These are phyloP conservation scores for Allacma fusca DNA, from an alignment of 2,888 invertebrate genomes.

Conservation along the genomic window DNA sequence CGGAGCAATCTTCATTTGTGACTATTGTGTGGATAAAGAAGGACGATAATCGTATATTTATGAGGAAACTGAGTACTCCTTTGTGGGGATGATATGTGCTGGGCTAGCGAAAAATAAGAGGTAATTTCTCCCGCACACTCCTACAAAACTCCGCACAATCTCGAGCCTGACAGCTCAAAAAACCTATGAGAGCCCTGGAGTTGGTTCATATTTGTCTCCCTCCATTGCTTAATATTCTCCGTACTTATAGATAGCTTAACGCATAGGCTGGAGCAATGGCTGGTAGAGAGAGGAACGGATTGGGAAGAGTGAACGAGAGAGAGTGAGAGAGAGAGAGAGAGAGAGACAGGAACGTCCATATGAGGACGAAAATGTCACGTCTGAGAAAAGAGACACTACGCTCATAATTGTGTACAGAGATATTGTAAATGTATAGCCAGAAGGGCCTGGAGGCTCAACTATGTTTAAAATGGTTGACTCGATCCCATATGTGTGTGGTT, in stretches of 20 bases:
- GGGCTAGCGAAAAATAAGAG: background rate
- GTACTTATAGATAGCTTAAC: no score
- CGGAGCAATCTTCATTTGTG: background rate
- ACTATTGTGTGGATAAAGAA: background rate
- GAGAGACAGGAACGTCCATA: background rate
- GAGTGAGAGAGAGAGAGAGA: background rate
- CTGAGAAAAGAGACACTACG: background rate
- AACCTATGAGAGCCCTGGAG: no score
- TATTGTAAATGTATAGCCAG: background rate
- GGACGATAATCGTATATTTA: constrained; percentile 16
- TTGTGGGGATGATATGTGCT: constrained; percentile 9
- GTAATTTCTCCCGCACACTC: background rate
- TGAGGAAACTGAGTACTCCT: background rate
- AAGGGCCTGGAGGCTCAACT: background rate
- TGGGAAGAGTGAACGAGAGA: no score
- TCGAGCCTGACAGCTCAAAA: background rate
- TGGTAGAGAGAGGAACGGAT: no score
- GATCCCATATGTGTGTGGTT: no score
- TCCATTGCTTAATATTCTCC: no score
- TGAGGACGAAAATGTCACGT: background rate
- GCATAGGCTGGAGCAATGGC: no score
- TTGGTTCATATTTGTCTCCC: no score
- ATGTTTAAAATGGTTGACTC: background rate
- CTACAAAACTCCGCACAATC: background rate
- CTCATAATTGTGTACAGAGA: background rate